Conservation (phyloP, 2,797 vertebrate species). For the Prionace glauca region DNA sequence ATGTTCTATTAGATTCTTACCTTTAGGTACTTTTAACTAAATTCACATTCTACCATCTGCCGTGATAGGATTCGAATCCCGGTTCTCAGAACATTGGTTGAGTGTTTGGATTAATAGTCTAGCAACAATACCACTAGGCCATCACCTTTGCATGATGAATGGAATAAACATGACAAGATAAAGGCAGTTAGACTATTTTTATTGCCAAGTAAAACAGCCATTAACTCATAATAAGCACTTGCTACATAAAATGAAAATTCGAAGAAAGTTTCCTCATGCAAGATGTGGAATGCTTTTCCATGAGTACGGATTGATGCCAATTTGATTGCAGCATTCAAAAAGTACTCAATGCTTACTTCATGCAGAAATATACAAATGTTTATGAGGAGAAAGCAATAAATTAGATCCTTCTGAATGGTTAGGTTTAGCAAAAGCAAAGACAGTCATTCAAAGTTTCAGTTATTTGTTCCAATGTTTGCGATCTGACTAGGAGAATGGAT, state of each 20-base stretch:
- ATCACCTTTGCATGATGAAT: too few species aligned
- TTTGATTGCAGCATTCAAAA: not conserved
- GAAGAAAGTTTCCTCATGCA: not conserved
- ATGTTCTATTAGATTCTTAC: too few species aligned
- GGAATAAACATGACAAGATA: conserved; percentile 8
- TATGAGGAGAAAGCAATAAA: not conserved
- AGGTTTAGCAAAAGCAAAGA: not conserved
- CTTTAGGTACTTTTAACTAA: too few species aligned
- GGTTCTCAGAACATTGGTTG: too few species aligned
- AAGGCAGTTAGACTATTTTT: not conserved
- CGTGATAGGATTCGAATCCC: too few species aligned
- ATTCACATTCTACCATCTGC: too few species aligned
- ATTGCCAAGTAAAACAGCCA: not conserved
- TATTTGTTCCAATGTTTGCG: not conserved
- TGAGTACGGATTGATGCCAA: not conserved
- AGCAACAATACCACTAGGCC: too few species aligned
- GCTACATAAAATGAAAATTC: not conserved
- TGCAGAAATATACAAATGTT: not conserved
- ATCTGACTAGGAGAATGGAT: not conserved
- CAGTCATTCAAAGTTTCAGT: not conserved
- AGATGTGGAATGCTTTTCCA: not conserved
- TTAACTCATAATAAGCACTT: not conserved
- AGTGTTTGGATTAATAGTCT: too few species aligned
- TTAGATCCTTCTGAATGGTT: not conserved
- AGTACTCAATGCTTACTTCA: not conserved